Evolutionary conservation across 2,888 invertebrate species (phyloP), one percentile per base, ranked within the genome.

Genomic region (Drosophila prolongata): DNA sequence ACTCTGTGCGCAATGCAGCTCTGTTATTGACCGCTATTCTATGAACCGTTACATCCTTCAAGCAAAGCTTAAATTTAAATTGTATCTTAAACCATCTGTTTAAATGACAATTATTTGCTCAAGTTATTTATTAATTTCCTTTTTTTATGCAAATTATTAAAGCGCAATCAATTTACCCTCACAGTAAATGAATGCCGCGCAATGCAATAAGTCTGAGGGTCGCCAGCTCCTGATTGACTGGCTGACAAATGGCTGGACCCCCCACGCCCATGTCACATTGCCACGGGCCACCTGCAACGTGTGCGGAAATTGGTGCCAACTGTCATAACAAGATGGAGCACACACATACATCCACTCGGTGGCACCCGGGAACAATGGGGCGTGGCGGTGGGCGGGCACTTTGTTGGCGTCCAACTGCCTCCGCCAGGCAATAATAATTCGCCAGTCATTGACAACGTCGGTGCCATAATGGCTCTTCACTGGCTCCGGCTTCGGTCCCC

Each of bases 371-470:
- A 50, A 52, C 60, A 61, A 61, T 58, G 37, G 14, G 38, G 34
- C 42, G 34, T 40, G 54, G 46, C 65, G 38, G 49, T 37, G 43
- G 50, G 40, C n/a, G n/a, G 30, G 8, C 37, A 50, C 27, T 10
- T 27, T 5, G 68, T 37, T 66, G 84, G 66, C 73, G 74, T 70
- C 72, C 80, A 79, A 79, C 79, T 79, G 86, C 83, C 87, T 76
- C 76, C 60, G 62, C 54, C 76, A 87, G 87, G 87, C 85, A 85
- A 87, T 87, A 87, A 83, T 85, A 83, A 81, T 80, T 84, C 82
- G 83, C 82, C 85, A 81, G 77, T 76, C 83, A 83, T 87, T 85
- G 82, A 80, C 87, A 83, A 87, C 81, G 83, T 85, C 77, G 79
- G 75, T 73, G 77, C 68, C 82, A 81, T 85, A 81, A 87, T 83